Conservation (phyloP, 1,140 invertebrate genomes). For the Homarus americanus region DNA sequence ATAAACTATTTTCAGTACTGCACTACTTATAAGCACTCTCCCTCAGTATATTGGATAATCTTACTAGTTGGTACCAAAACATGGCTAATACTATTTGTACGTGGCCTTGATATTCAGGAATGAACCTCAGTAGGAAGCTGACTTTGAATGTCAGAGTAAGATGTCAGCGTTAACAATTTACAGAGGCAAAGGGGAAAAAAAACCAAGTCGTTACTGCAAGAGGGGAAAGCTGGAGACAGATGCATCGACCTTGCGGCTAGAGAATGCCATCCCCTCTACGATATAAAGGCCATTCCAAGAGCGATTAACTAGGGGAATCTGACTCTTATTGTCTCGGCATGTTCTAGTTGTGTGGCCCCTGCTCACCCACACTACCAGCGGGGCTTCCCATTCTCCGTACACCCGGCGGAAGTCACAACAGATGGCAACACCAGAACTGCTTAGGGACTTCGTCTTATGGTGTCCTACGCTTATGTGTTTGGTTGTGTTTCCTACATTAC, state of each 20-base stretch:
- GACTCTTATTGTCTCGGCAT: not conserved
- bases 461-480: no score
- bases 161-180: no score
- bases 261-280: not conserved
- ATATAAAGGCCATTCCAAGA: not conserved
- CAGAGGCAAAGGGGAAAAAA: no score
- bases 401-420: constrained; percentile 23
- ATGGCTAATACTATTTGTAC: no score
- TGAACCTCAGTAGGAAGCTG: no score
- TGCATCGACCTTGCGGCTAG: constrained; percentile 1
- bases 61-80: no score
- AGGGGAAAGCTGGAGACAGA: not conserved
- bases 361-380: not conserved
- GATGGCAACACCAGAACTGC: not conserved
- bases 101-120: no score
- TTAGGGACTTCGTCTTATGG: not conserved
- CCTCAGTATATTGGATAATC: no score
- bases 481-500: no score
- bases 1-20: no score
- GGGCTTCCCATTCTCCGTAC: constrained; percentile 31
- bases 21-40: no score
- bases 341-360: constrained; percentile 6
- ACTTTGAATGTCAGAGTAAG: no score
- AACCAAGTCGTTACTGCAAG: constrained; percentile 7
- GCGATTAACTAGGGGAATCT: not conserved